These are phyloP conservation scores for Palaemon carinicauda DNA, from an alignment of 1,140 invertebrate genomes.

Conservation along the genomic window DNA sequence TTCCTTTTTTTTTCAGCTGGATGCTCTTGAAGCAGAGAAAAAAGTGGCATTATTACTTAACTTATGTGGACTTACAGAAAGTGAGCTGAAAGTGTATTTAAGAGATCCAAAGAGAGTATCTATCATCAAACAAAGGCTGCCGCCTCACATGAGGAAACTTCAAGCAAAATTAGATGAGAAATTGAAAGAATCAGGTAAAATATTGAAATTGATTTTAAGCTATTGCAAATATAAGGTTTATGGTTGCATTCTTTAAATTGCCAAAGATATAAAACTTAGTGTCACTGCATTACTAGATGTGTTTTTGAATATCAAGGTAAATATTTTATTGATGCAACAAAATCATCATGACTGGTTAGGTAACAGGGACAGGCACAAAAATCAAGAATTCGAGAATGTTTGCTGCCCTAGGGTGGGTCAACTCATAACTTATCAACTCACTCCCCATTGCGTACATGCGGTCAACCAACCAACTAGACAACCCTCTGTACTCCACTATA, in stretches of 20 bases:
- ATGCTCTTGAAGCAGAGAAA: conserved; percentile 19
- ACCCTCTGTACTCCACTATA: too few relatives aligned
- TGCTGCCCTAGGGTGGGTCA: too few relatives aligned
- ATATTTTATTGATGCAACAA: too few relatives aligned
- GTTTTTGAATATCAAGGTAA: too few relatives aligned
- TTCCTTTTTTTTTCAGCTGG: conserved; percentile 11
- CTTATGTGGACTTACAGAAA: conserved; percentile 31
- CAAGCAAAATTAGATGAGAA: conserved; percentile 15
- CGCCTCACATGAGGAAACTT: conserved; percentile 20
- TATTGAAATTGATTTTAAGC: not conserved
- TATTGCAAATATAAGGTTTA: too few relatives aligned
- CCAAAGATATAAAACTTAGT: not conserved
- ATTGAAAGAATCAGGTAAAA: not conserved
- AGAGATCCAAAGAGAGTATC: conserved; percentile 13
- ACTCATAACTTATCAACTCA: too few relatives aligned
- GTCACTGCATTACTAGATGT: too few relatives aligned
- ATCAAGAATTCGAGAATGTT: too few relatives aligned
- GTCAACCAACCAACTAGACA: too few relatives aligned
- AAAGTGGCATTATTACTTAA: conserved; percentile 21
- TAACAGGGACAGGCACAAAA: too few relatives aligned
- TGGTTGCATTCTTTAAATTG: not conserved
- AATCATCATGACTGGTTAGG: too few relatives aligned
- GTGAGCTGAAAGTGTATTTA: conserved; percentile 30
- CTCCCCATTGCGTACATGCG: too few relatives aligned
- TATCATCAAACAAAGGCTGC: conserved; percentile 37